Evolutionary conservation across 2,113 vertebrate genomes (phyloP), one percentile per base, ranked within the genome.

Genomic region (Suricata suricatta): DNA sequence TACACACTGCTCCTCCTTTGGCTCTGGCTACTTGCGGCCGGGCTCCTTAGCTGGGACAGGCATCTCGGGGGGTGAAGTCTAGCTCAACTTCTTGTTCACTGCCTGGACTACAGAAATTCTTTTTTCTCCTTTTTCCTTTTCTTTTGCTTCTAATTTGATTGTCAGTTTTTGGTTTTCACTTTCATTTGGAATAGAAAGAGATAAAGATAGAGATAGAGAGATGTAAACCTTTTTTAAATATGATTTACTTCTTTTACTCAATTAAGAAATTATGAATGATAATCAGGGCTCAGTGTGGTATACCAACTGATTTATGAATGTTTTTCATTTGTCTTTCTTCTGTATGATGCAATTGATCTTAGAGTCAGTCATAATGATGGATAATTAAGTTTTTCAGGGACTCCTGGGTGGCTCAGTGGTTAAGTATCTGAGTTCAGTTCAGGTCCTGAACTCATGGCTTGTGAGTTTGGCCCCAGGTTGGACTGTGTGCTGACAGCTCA

Each of bases 81-180:
- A 38, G 4, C 44, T 41, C 5, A 25, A 10, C 7, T 50, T 44
- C 7, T 38, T 16, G 4, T 14, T 50, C 11, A 29, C 80, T 9
- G 0, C 19, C 21, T 10, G 27, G 21, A 3, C 23, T 29, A 8
- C 14, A 74, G 3, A 14, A 47, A 1, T 0, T 50, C 13, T 3
- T 38, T 84, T 21, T 60, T 23, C 57, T 41, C 25, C 25, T 52
- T 68, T 14, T 68, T 21, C 21, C 10, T n/a, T 69, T 41, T 23
- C 35, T 41, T 41, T 21, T 76, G 23, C 5, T 63, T 77, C 23
- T 5, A 41, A 60, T 29, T 21, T 38, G 16, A 16, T 11, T 84
- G 11, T 88, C 19, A 87, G 6, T 57, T 47, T 79, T 64, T 35
- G 7, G 19, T 38, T 60, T 29, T 38, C 1, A 60, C 87, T 68